Conservation (phyloP, 2,888 invertebrate species). For the Chalcis sispes region DNA sequence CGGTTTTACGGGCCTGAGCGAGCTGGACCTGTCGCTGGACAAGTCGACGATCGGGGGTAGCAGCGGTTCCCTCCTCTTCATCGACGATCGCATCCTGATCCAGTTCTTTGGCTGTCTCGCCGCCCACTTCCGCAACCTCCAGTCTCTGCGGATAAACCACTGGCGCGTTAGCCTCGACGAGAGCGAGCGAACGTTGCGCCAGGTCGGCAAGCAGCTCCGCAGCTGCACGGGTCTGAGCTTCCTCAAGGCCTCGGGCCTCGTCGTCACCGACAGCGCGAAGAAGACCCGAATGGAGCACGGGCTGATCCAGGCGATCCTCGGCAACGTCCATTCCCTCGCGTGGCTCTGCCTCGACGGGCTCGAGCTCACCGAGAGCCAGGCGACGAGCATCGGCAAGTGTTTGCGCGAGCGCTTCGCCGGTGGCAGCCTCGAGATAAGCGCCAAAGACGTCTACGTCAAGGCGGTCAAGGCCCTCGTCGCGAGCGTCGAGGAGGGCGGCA, state of each 20-base stretch:
- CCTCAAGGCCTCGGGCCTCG: constrained; percentile 71
- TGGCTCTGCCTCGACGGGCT: constrained; percentile 74
- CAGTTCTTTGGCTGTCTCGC: constrained; percentile 76
- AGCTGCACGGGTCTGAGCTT: constrained; percentile 73
- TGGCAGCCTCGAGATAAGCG: constrained; percentile 71
- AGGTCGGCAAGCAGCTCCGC: constrained; percentile 72
- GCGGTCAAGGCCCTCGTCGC: constrained; percentile 72
- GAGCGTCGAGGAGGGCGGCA: constrained; percentile 72
- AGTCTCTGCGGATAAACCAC: constrained; percentile 73
- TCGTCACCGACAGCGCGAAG: constrained; percentile 72
- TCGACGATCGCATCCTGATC: constrained; percentile 77
- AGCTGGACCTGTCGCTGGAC: constrained; percentile 77
- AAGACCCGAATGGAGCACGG: constrained; percentile 73
- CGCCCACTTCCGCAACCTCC: constrained; percentile 74
- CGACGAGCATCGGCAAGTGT: constrained; percentile 72
- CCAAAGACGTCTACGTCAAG: constrained; percentile 72
- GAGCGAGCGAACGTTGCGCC: constrained; percentile 72
- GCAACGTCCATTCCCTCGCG: constrained; percentile 71
- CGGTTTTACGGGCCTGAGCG: constrained; percentile 77
- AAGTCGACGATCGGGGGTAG: constrained; percentile 75
- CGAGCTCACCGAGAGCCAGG: constrained; percentile 70
- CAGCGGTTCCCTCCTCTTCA: constrained; percentile 70
- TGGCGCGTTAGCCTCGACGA: constrained; percentile 73
- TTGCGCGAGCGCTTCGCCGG: constrained; percentile 74
- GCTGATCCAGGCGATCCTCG: constrained; percentile 71